A percentile compares a stretch with the other conserved stretches of the same genome.
Conservation (phyloP, 2,113 vertebrate species). For the Paraplagusia blochii region DNA sequence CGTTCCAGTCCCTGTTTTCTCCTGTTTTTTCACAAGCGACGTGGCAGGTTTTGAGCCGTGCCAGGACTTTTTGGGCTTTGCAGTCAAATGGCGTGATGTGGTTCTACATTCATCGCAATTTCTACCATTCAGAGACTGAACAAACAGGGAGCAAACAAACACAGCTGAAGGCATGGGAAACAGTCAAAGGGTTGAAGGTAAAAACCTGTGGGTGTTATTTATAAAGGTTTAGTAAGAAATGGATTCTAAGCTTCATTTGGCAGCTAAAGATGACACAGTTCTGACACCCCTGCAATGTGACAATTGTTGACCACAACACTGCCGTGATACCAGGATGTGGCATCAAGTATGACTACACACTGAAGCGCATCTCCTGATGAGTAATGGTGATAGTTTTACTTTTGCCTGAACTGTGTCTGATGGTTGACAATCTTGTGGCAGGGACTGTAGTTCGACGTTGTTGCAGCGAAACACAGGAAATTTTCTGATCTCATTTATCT, state of each 20-base stretch:
- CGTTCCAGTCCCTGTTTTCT: background rate
- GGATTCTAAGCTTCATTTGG: slow-evolving; percentile 26
- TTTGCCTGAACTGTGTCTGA: slow-evolving; percentile 22
- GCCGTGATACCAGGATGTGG: slow-evolving; percentile 57
- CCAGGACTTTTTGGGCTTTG: slow-evolving; percentile 2
- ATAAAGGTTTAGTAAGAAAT: slow-evolving; percentile 28
- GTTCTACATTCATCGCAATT: background rate
- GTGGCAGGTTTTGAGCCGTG: background rate
- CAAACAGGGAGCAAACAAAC: background rate
- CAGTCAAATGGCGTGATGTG: background rate
- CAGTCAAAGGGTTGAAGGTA: background rate
- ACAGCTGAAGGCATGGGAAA: slow-evolving; percentile 16
- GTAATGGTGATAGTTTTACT: slow-evolving; percentile 52
- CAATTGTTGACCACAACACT: slow-evolving; percentile 53
- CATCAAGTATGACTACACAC: slow-evolving; percentile 36
- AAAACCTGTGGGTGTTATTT: slow-evolving; percentile 12
- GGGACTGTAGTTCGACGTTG: slow-evolving; percentile 16
- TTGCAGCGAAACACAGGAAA: slow-evolving; percentile 38
- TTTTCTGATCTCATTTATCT: slow-evolving; percentile 42
- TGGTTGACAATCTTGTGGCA: slow-evolving; percentile 38
- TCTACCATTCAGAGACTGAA: background rate
- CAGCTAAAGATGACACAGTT: slow-evolving; percentile 33
- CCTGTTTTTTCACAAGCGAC: background rate
- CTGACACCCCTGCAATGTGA: slow-evolving; percentile 22
- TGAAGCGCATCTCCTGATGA: slow-evolving; percentile 39